Evolutionary conservation across 2,113 vertebrate genomes (phyloP), one percentile per base, ranked within the genome.

Genomic region (Rhea pennata): DNA sequence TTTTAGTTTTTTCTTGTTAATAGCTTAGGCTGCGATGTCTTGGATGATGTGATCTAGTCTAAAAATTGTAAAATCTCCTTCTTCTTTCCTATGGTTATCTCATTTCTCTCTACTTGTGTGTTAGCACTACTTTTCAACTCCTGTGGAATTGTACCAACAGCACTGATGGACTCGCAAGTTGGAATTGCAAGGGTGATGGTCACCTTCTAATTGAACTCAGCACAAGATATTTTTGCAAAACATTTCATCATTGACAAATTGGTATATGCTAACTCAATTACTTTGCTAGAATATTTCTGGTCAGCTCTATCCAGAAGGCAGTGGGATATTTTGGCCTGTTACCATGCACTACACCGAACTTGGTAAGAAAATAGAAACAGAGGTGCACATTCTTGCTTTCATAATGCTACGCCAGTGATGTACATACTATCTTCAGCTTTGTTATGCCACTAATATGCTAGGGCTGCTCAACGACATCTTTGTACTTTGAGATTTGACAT

Each of bases 401-500:
- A 51, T 46, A 17, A 11, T 76, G 31, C 12, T 76, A 27, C 3
- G 13, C 26, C 64, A 29, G 26, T 50, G 79, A 76, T 62, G 17
- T 14, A 3, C 2, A 0, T 8, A 31, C 21, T 44, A 17, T 51
- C 31, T 76, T 70, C 2, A 3, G 29, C 4, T 17, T 70, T 58
- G 26, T 48, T 76, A 82, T 4, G 26, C 17, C 27, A 39, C 11
- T 77, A 20, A 50, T 19, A 36, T 27, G 24, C 26, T 77, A 58
- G 39, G 36, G 10, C 5, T 77, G 70, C n/a, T 87, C 36, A 64
- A 17, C 4, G 36, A 36, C 36, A 36, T 36, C 36, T 36, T 36
- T 36, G 36, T 36, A 36, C 36, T 36, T 36, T 36, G 6, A 64
- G 6, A 36, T 62, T 87, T 50, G 15, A 69, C 46, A 75, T 36